These are phyloP conservation scores for Zosterops pallidus DNA, from an alignment of 2,113 vertebrate species.

Conservation along the genomic window DNA sequence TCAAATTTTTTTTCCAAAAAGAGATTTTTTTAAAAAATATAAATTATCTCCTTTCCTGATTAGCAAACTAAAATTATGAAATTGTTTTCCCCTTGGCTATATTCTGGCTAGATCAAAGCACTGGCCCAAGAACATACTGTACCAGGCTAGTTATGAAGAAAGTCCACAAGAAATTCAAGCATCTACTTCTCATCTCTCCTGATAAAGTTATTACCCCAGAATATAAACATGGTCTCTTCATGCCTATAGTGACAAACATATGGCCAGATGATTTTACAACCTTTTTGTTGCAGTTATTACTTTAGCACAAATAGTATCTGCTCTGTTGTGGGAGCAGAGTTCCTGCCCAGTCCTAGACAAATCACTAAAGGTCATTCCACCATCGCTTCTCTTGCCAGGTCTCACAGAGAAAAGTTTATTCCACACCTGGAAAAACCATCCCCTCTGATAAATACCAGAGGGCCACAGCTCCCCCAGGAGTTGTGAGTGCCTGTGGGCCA, in stretches of 20 bases:
- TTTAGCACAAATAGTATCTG: background rate
- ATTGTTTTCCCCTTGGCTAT: background rate
- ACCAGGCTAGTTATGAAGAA: background rate
- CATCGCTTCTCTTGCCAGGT: background rate
- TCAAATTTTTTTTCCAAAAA: background rate
- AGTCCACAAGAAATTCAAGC: slow-evolving; percentile 10
- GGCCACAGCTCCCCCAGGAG: background rate
- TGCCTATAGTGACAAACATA: background rate
- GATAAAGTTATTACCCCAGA: background rate
- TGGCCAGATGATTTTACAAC: background rate
- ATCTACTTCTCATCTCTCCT: background rate
- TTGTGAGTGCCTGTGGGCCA: background rate
- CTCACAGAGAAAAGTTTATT: background rate
- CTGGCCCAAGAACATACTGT: slow-evolving; percentile 13
- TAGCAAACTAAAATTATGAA: slow-evolving; percentile 14
- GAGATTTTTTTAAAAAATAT: background rate
- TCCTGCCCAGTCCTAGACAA: background rate
- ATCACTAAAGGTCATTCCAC: background rate
- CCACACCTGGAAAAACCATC: background rate
- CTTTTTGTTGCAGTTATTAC: background rate
- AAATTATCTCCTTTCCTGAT: slow-evolving; percentile 43
- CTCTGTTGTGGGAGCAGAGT: background rate
- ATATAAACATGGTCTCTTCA: background rate
- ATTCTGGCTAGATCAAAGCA: slow-evolving; percentile 28
- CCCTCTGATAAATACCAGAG: background rate